A percentile compares a stretch with the other conserved stretches of the same genome.
Evolutionary conservation across 1,140 invertebrate genomes (phyloP).

Genomic region (Formica exsecta): DNA sequence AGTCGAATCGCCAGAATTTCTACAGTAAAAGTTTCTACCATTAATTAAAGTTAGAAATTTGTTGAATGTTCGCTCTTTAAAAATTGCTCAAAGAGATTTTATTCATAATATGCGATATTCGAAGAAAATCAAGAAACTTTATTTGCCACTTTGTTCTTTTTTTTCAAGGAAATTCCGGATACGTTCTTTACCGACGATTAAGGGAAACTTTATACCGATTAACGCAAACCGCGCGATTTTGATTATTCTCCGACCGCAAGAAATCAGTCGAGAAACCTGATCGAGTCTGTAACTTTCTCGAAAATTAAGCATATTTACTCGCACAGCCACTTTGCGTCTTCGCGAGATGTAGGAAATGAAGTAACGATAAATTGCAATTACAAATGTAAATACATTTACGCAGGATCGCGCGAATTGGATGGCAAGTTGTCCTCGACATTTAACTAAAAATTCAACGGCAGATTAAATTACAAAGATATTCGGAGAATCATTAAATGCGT

Average conservation of each 20-base stretch:
- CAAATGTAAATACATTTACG: neutral
- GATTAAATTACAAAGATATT: neutral
- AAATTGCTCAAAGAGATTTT: neutral
- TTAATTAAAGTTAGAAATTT: neutral
- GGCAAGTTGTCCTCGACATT: neutral
- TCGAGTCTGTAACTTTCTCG: slow-evolving; percentile 50
- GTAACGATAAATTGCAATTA: neutral
- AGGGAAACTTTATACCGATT: neutral
- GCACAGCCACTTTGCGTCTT: neutral
- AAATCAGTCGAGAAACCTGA: slow-evolving; percentile 23
- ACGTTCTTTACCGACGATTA: neutral
- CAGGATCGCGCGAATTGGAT: neutral
- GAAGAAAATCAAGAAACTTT: neutral
- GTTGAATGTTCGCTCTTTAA: neutral
- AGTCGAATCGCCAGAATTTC: neutral
- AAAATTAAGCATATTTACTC: slow-evolving; percentile 64
- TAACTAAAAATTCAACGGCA: neutral
- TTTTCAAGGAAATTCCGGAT: slow-evolving; percentile 20
- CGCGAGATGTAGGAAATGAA: slow-evolving; percentile 25
- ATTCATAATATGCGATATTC: neutral
- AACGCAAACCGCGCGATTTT: slow-evolving; percentile 47
- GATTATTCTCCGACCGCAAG: slow-evolving; percentile 55
- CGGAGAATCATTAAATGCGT: neutral
- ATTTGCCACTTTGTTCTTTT: neutral
- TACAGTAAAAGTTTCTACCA: neutral